Evolutionary conservation across 2,113 vertebrate species (phyloP), one percentile per base, ranked within the genome.

Genomic region (Asarcornis scutulata): DNA sequence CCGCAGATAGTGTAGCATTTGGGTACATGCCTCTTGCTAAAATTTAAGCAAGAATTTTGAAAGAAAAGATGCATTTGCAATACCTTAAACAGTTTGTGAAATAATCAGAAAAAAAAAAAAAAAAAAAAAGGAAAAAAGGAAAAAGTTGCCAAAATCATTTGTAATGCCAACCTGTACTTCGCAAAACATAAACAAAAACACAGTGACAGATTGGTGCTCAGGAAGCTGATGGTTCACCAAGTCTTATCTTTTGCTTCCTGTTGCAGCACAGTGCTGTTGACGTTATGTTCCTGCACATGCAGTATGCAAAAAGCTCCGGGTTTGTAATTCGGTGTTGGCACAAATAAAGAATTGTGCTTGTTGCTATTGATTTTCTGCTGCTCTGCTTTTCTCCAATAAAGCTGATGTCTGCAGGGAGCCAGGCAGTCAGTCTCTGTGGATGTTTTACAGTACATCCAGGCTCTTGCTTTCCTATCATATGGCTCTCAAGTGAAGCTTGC

Each of bases 211-310:
- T 59, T 0, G 1, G 36, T 79, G 48, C 71, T 91, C 84, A 82
- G 92, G 91, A 96, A 96, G 88, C 86, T 94, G 92, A 78, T 52
- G 77, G 88, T 89, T 95, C 95, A 89, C 40, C 50, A 63, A 40
- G 27, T 55, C 83, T 95, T 91, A 93, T 96, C 92, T 93, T 50
- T 36, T 88, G 88, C 62, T 97, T 97, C 96, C 96, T 96, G 69
- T 97, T 96, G 71, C 66, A 53, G 92, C 62, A 82, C 6, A 1
- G 84, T 50, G 58, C 23, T 96, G 86, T 79, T 94, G 93, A 95
- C 95, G 87, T 96, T 88, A 50, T 83, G 80, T 96, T 93, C 95
- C 59, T 87, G 88, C 96, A 96, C 81, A 73, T 93, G 96, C 88
- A 76, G 21, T 29, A 21, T 46, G 83, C 74, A 69, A 86, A 83